phyloP scores from a whole-genome alignment of 2,113 vertebrate species.

The Chrysochloris asiatica region DNA sequence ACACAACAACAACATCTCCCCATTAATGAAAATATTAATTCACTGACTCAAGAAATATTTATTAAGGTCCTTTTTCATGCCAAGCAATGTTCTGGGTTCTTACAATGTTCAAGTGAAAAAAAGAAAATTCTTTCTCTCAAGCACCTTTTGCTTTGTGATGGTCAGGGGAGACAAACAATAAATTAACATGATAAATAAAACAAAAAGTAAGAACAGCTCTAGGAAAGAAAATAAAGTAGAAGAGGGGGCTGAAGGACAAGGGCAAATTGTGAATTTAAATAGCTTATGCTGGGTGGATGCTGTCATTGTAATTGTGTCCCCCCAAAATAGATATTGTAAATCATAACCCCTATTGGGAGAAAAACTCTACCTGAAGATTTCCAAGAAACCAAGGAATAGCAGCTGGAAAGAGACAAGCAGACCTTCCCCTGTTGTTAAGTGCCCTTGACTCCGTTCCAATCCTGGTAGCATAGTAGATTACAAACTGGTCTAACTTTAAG shows the following conservation, averaged over 20 bases:
- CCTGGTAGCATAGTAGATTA: no score
- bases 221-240: not conserved
- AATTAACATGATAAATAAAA: not conserved
- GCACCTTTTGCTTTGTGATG: not conserved
- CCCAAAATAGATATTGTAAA: not conserved
- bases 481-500: no score
- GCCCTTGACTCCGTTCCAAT: no score
- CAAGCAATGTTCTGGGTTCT: not conserved
- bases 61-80: not conserved
- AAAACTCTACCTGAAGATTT: not conserved
- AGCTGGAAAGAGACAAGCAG: not conserved
- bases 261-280: not conserved
- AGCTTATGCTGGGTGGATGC: not conserved
- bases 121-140: not conserved
- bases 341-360: not conserved
- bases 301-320: not conserved
- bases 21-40: not conserved
- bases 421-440: not conserved
- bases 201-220: not conserved
- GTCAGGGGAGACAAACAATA: not conserved
- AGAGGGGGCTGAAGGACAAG: not conserved
- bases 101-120: not conserved
- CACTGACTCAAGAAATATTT: not conserved
- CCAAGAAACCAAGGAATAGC: not conserved
- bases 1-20: not conserved